Conservation (phyloP, 2,113 vertebrate species). For the Pteruthius melanotis region DNA sequence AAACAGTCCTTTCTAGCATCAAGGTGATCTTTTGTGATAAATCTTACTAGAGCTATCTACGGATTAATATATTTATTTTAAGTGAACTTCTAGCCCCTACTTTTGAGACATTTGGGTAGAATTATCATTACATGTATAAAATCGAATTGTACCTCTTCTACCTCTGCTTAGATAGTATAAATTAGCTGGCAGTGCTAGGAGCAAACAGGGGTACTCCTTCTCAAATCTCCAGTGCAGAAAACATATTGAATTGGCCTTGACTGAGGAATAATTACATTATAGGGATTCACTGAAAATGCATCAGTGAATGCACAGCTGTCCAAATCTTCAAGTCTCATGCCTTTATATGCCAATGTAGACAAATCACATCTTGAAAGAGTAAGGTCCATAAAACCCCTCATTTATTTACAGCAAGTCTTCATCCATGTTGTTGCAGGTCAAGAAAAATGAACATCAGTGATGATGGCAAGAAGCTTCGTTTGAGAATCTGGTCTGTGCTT, state of each 20-base stretch:
- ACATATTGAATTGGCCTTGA: neutral
- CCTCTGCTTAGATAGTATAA: neutral
- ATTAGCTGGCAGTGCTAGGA: neutral
- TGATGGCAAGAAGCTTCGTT: neutral
- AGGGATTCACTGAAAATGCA: neutral
- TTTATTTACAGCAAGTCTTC: neutral
- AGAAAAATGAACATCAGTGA: neutral
- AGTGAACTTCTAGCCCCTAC: neutral
- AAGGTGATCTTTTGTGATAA: neutral
- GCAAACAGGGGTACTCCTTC: neutral
- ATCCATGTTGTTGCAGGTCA: neutral
- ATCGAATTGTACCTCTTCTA: neutral
- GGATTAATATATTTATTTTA: neutral
- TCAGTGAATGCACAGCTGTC: fast-evolving
- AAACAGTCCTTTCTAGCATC: neutral
- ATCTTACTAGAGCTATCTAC: neutral
- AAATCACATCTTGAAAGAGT: neutral
- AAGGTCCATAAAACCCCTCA: fast-evolving
- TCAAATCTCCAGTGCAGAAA: neutral
- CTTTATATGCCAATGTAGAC: neutral
- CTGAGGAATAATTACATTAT: neutral
- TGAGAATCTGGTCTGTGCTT: neutral
- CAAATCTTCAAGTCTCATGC: neutral
- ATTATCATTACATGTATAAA: neutral
- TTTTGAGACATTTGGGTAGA: neutral